These are phyloP conservation scores for Achroia grisella DNA, from an alignment of 1,140 invertebrate species.

Conservation along the genomic window DNA sequence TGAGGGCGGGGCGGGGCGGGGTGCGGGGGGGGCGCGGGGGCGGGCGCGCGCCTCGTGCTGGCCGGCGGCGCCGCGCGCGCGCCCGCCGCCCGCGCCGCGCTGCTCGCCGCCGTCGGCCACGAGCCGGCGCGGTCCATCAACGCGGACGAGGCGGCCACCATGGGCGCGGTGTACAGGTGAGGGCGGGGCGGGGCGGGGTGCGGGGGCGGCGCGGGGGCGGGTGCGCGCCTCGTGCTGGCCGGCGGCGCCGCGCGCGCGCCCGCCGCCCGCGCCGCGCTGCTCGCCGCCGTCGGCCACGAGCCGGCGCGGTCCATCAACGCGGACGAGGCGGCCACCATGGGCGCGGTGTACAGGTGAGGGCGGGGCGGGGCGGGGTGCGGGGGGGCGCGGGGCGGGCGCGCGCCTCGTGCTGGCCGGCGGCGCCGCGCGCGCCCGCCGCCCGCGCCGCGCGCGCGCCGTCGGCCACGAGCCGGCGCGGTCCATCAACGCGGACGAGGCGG, in stretches of 20 bases:
- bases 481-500: slow-evolving; percentile 98
- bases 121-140: slow-evolving; percentile 97
- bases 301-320: slow-evolving; percentile 97
- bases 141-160: slow-evolving; percentile 96
- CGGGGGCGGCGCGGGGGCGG: slow-evolving; percentile 82
- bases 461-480: slow-evolving; percentile 93
- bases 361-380: slow-evolving; percentile 89
- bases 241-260: slow-evolving; percentile 96
- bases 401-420: slow-evolving; percentile 89
- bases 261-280: slow-evolving; percentile 89
- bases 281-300: slow-evolving; percentile 84
- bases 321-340: slow-evolving; percentile 98
- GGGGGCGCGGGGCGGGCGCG: slow-evolving; percentile 85
- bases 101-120: slow-evolving; percentile 82
- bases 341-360: slow-evolving; percentile 83
- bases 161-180: slow-evolving; percentile 98
- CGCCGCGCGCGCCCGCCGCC: slow-evolving; percentile 90
- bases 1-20: slow-evolving; percentile 87
- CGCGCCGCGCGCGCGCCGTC: slow-evolving; percentile 86
- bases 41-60: slow-evolving; percentile 88
- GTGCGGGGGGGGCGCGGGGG: slow-evolving; percentile 83
- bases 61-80: slow-evolving; percentile 96
- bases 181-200: no score
- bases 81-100: slow-evolving; percentile 91
- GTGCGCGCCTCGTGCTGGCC: slow-evolving; percentile 91